Percentiles rank a stretch among this genome's conserved stretches.
Evolutionary conservation across 2,888 invertebrate species (phyloP).

Genomic region (Autographa gamma): DNA sequence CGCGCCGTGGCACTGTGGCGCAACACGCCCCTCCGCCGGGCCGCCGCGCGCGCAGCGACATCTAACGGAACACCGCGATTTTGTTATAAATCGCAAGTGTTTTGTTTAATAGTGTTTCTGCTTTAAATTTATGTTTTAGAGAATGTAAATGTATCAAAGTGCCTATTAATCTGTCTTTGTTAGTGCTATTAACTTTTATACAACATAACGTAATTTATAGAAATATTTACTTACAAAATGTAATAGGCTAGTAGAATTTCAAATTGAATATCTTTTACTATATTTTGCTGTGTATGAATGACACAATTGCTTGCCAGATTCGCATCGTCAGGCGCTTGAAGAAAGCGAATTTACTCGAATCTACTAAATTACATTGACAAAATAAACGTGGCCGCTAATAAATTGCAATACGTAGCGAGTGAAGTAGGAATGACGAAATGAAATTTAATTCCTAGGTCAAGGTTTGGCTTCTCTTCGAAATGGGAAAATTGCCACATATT

Average conservation of each 20-base stretch:
- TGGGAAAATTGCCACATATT: slow-evolving; percentile 88
- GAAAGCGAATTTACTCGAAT: slow-evolving; percentile 30
- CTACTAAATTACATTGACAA: slow-evolving; percentile 34
- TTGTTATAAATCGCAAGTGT: slow-evolving; percentile 15
- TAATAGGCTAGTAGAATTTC: background rate
- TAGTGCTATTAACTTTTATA: background rate
- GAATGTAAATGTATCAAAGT: background rate
- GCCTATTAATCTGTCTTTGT: slow-evolving; percentile 4
- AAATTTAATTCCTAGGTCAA: slow-evolving; percentile 87
- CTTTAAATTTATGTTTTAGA: background rate
- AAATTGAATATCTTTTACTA: background rate
- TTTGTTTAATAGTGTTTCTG: background rate
- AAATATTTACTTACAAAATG: background rate
- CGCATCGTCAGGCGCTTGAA: slow-evolving; percentile 35
- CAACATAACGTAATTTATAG: background rate
- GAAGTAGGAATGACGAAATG: slow-evolving; percentile 79
- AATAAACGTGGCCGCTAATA: slow-evolving; percentile 55
- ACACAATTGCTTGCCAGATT: slow-evolving; percentile 35
- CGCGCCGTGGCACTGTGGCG: slow-evolving; percentile 71
- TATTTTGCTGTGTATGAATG: slow-evolving; percentile 5
- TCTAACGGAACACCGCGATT: slow-evolving; percentile 63
- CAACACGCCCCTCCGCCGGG: slow-evolving; percentile 71
- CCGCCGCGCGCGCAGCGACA: slow-evolving; percentile 64
- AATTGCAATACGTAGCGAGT: slow-evolving; percentile 74
- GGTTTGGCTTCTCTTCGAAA: slow-evolving; percentile 86